Base-by-base conservation (phyloP, 1,140 invertebrate genomes). In the Drosophila sp. region DNA sequence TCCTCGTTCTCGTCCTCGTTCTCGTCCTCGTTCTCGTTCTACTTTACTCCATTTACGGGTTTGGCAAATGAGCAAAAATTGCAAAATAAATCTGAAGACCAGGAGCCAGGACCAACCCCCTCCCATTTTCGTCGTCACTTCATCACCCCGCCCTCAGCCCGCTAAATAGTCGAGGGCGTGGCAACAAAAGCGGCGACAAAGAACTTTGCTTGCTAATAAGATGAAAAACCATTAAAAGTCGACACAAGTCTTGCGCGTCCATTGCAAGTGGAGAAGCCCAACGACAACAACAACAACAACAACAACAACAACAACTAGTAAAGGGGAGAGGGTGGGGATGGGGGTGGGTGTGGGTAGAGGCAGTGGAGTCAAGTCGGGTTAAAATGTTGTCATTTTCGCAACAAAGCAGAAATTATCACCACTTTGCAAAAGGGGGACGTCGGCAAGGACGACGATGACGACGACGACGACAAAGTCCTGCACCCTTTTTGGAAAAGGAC, bases 341-440 rank as follows among this genome's bases (percentile, higher is more conserved):
- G 1, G 8, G 17, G 1, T n/a, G 2, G 1, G 11, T 3, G 17
- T 0, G 1, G 38, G 35, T 11, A 38, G 17, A 27, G 38, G 35
- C n/a, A 38, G 4, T 55, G 62, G 29, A 30, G 57, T 60, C 47
- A 44, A 65, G 76, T 70, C 66, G 70, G 76, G 83, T 81, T 87
- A 87, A 80, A 87, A 87, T 89, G 84, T 83, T 87, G 83, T 87
- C 79, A 87, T 87, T 87, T 87, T 87, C 67, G 84, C 83, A 87
- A 87, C 83, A 87, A 89, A 87, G 86, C 80, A 76, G 86, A 90
- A 90, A 90, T 90, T 90, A 90, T 86, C 86, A 90, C 86, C 82
- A 90, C 86, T 90, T 90, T 90, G 86, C 72, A 87, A 90, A 80
- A 86, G 86, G 79, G 76, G 76, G 69, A 82, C 70, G 77, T 72